These are phyloP conservation scores for Notechis scutatus DNA, from an alignment of 2,113 vertebrate genomes.

Conservation along the genomic window DNA sequence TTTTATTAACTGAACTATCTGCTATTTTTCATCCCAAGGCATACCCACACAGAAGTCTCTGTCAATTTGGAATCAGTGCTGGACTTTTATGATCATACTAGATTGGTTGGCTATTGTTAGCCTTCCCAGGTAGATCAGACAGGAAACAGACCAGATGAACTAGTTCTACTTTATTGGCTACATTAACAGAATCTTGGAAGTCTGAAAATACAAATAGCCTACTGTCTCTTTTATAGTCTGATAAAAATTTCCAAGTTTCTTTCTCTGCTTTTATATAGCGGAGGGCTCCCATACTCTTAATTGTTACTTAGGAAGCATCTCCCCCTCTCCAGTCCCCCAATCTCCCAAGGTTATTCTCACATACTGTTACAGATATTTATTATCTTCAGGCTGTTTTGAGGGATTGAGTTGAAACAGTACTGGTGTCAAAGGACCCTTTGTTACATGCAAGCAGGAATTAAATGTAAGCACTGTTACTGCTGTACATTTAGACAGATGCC, in stretches of 20 bases:
- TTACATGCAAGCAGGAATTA: background rate
- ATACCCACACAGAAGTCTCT: background rate
- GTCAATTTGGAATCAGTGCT: background rate
- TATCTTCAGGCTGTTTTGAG: background rate
- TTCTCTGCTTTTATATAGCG: background rate
- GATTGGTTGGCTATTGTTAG: background rate
- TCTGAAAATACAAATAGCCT: background rate
- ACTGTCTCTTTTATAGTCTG: background rate
- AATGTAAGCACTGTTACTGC: background rate
- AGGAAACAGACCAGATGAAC: background rate
- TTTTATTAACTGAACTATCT: background rate
- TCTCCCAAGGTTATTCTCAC: background rate
- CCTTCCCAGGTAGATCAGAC: background rate
- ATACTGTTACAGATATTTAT: background rate
- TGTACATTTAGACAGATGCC: background rate
- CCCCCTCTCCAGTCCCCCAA: background rate
- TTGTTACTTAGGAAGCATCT: background rate
- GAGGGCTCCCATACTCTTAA: background rate
- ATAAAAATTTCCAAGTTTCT: background rate
- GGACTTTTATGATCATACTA: background rate
- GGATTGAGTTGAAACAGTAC: background rate
- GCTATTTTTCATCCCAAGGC: background rate
- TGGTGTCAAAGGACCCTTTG: background rate
- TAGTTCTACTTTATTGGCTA: background rate
- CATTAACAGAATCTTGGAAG: background rate